phyloP scores from a whole-genome alignment of 2,888 invertebrate species.

The Mesorhabditis sp. region DNA sequence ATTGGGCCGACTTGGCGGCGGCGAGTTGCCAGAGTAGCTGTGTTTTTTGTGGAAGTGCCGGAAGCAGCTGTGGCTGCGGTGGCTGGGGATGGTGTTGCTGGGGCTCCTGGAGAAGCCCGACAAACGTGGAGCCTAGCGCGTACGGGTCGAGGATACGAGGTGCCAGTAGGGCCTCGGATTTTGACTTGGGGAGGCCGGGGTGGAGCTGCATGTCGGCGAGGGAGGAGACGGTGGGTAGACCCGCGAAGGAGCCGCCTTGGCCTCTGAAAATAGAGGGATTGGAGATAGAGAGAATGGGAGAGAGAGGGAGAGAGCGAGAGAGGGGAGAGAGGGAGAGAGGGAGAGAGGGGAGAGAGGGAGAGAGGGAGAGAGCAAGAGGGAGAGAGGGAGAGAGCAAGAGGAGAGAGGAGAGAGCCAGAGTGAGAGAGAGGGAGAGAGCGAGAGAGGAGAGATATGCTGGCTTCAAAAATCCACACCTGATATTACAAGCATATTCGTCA shows the following conservation, averaged over 20 bases:
- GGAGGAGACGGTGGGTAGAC: constrained; percentile 3
- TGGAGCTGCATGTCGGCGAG: not conserved
- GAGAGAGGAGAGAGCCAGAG: too few species aligned
- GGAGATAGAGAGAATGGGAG: not conserved
- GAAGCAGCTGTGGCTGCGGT: too few species aligned
- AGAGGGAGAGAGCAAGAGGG: too few species aligned
- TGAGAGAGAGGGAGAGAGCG: not conserved
- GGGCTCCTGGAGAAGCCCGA: not conserved
- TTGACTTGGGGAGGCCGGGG: constrained; percentile 2
- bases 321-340: not conserved
- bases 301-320: too few species aligned
- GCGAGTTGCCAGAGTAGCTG: too few species aligned
- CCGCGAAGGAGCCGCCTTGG: constrained; percentile 3
- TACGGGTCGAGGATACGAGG: constrained; percentile 3
- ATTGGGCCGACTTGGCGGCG: too few species aligned
- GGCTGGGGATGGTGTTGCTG: not conserved
- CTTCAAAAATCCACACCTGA: not conserved
- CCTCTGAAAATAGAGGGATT: not conserved
- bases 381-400: too few species aligned
- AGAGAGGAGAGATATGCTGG: too few species aligned
- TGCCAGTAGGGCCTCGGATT: not conserved
- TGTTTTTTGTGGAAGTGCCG: too few species aligned
- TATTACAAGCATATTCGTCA: constrained; percentile 4
- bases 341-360: not conserved
- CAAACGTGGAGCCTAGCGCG: not conserved